phyloP scores from a whole-genome alignment of 2,113 vertebrate species.

The Irena cyanogastra region DNA sequence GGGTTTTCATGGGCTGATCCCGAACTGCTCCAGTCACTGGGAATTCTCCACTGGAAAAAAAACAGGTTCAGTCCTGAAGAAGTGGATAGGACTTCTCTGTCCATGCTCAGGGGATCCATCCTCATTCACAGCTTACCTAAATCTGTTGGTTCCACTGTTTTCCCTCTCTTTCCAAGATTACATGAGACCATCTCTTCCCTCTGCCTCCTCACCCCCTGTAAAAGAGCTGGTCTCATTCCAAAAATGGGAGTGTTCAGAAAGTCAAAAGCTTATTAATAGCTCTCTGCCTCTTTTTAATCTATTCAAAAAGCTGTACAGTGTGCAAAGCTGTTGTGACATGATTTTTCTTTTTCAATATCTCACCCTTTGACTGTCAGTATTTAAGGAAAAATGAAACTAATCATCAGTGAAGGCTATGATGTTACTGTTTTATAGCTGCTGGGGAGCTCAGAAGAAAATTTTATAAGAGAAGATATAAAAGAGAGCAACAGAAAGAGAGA shows the following conservation, averaged over 20 bases:
- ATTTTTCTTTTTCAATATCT: constrained; percentile 20
- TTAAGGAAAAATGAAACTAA: constrained; percentile 23
- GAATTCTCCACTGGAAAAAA: background rate
- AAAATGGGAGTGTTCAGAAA: background rate
- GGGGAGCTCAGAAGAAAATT: background rate
- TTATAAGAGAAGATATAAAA: background rate
- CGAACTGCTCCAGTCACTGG: background rate
- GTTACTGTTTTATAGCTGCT: background rate
- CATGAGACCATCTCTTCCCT: background rate
- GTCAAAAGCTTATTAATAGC: constrained; percentile 35
- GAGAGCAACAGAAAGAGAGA: no score
- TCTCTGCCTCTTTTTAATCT: constrained; percentile 10
- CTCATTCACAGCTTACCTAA: background rate
- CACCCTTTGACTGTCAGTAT: background rate
- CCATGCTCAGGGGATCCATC: background rate
- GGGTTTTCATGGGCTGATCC: background rate
- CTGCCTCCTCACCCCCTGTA: background rate
- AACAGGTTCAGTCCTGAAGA: background rate
- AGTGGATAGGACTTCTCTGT: background rate
- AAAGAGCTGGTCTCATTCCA: background rate
- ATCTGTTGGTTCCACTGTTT: background rate
- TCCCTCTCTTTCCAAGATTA: background rate
- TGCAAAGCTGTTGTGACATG: constrained; percentile 35
- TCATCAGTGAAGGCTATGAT: background rate
- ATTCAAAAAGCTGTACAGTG: background rate